phyloP scores from a whole-genome alignment of 2,113 vertebrate genomes.

The Clarias batrachus region DNA sequence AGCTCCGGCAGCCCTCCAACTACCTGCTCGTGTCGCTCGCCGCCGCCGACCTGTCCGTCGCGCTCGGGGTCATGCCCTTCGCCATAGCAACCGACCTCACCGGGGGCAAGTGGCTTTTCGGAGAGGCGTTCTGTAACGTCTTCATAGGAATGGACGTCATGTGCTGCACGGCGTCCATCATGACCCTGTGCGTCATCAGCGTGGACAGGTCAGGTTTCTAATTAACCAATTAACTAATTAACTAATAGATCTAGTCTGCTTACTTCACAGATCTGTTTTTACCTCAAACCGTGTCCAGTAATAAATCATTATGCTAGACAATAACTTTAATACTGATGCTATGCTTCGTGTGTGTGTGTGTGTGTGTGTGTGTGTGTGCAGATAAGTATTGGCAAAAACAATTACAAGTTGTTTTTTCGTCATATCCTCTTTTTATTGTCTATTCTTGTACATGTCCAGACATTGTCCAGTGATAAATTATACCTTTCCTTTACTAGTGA shows the following conservation, averaged over 20 bases:
- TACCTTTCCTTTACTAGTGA: too few species aligned
- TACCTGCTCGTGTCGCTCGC: slow-evolving; percentile 78
- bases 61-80: slow-evolving; percentile 78
- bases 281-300: not conserved
- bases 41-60: slow-evolving; percentile 78
- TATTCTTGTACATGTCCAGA: too few species aligned
- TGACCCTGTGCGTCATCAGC: slow-evolving; percentile 81
- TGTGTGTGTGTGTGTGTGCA: too few species aligned
- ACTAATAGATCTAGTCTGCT: not conserved
- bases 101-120: slow-evolving; percentile 79
- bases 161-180: slow-evolving; percentile 81
- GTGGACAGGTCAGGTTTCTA: slow-evolving; percentile 72
- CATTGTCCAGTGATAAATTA: too few species aligned
- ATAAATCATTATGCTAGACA: not conserved
- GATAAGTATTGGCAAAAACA: too few species aligned
- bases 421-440: too few species aligned
- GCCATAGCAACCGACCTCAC: slow-evolving; percentile 79
- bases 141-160: slow-evolving; percentile 82
- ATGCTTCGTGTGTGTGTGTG: not conserved
- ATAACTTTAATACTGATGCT: not conserved
- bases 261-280: not conserved
- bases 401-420: too few species aligned
- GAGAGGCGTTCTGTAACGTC: slow-evolving; percentile 78
- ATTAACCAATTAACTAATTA: not conserved
- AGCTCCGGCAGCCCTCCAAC: slow-evolving; percentile 80